phyloP scores from a whole-genome alignment of 2,888 invertebrate species.

The Tupiocoris notatus region DNA sequence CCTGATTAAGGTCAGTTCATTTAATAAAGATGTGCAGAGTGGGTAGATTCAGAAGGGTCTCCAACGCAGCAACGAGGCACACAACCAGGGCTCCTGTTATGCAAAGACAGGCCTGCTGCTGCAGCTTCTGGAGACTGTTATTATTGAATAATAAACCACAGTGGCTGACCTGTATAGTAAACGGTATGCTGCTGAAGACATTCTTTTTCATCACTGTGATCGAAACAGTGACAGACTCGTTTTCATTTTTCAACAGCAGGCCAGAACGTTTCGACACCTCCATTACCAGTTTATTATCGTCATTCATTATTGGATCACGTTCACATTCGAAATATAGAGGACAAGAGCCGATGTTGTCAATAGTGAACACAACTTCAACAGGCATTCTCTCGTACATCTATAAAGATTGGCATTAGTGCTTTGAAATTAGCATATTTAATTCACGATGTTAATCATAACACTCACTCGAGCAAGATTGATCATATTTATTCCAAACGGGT shows the following conservation, averaged over 20 bases:
- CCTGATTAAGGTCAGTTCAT: too few species aligned
- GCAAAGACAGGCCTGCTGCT: too few species aligned
- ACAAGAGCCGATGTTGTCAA: slow-evolving; percentile 17
- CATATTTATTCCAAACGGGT: background rate
- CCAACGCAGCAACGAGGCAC: too few species aligned
- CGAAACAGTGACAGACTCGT: background rate
- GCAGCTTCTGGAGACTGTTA: background rate
- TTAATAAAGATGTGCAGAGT: too few species aligned
- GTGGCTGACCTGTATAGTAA: slow-evolving; percentile 15
- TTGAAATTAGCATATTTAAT: background rate
- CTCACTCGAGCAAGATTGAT: slow-evolving; percentile 25
- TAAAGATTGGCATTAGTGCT: background rate
- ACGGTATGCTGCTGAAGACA: slow-evolving; percentile 4
- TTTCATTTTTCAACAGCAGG: background rate
- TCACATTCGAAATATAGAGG: slow-evolving; percentile 32
- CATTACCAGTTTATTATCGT: background rate
- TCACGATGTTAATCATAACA: background rate
- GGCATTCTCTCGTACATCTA: slow-evolving; percentile 24
- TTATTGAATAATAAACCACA: background rate
- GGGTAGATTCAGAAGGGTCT: too few species aligned
- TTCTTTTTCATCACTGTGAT: slow-evolving; percentile 1
- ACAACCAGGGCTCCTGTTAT: too few species aligned
- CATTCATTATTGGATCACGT: background rate
- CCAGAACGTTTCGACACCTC: background rate
- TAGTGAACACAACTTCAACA: slow-evolving; percentile 14